These are phyloP conservation scores for Delia radicum DNA, from an alignment of 1,140 invertebrate species.

Conservation along the genomic window DNA sequence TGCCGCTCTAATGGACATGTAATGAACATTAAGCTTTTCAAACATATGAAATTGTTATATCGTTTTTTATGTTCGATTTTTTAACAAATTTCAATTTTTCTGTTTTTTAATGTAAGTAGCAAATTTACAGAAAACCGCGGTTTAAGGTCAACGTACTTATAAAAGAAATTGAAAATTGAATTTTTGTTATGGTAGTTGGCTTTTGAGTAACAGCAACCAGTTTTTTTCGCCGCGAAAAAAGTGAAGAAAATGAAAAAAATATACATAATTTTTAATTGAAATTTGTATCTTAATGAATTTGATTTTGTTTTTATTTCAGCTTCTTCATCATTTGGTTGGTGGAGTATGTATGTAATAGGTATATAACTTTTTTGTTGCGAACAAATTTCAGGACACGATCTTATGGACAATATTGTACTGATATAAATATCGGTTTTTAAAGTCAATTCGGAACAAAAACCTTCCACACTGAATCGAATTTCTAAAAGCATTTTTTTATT, in stretches of 20 bases:
- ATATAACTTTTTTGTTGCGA: too few species aligned
- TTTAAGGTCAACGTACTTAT: not conserved
- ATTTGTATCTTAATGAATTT: slow-evolving; percentile 23
- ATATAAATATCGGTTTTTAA: too few species aligned
- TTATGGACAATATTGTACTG: too few species aligned
- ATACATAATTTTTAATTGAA: slow-evolving; percentile 23
- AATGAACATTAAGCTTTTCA: slow-evolving; percentile 4
- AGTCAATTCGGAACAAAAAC: too few species aligned
- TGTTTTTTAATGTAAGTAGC: not conserved
- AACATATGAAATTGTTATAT: not conserved
- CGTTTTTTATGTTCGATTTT: not conserved
- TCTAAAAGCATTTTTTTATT: too few species aligned
- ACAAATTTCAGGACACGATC: too few species aligned
- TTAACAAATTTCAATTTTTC: not conserved
- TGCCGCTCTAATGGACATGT: too few species aligned
- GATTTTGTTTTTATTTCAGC: not conserved
- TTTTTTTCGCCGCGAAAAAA: not conserved
- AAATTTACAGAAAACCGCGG: not conserved
- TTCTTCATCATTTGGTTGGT: too few species aligned
- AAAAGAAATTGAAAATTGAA: not conserved
- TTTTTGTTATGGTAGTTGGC: slow-evolving; percentile 3
- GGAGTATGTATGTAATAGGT: too few species aligned
- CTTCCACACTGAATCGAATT: too few species aligned
- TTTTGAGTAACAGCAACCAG: not conserved
- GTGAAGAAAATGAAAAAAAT: not conserved